Conservation (phyloP, 2,797 vertebrate species). For the Synanceia verrucosa region DNA sequence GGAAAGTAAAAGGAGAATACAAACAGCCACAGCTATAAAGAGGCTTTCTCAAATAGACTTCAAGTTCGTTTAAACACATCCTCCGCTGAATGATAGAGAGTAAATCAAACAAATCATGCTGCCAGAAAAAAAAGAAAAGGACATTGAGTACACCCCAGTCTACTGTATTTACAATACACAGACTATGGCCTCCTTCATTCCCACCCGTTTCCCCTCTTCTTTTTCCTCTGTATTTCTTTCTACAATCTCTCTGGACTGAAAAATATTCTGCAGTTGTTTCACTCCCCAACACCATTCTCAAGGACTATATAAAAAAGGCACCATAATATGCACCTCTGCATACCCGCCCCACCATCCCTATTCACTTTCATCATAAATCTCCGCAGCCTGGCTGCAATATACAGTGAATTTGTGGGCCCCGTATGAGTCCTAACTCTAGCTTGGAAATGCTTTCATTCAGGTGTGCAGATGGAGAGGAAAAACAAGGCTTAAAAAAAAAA, state of each 20-base stretch:
- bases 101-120: conserved; percentile 73
- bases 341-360: conserved; percentile 56
- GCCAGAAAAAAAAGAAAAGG: conserved; percentile 48
- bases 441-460: conserved; percentile 55
- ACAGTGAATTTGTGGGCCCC: conserved; percentile 71
- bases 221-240: conserved; percentile 20
- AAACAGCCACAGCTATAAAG: conserved; percentile 71
- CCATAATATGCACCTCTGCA: conserved; percentile 63
- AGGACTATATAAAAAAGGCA: conserved; percentile 27
- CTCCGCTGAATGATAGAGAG: conserved; percentile 69
- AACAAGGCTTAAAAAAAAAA: conserved; percentile 7
- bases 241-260: conserved; percentile 18
- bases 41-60: conserved; percentile 70
- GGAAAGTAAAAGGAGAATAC: conserved; percentile 76
- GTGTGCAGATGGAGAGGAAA: conserved; percentile 47
- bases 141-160: conserved; percentile 42
- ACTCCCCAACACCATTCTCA: conserved; percentile 30
- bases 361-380: conserved; percentile 72
- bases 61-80: conserved; percentile 69
- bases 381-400: conserved; percentile 49
- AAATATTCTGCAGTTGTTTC: conserved; percentile 34
- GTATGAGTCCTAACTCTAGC: conserved; percentile 59
- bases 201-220: conserved; percentile 18
- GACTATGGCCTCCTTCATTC: conserved; percentile 38
- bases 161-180: conserved; percentile 52